Conservation (phyloP, 2,888 invertebrate genomes). For the Tribolium freemani region DNA sequence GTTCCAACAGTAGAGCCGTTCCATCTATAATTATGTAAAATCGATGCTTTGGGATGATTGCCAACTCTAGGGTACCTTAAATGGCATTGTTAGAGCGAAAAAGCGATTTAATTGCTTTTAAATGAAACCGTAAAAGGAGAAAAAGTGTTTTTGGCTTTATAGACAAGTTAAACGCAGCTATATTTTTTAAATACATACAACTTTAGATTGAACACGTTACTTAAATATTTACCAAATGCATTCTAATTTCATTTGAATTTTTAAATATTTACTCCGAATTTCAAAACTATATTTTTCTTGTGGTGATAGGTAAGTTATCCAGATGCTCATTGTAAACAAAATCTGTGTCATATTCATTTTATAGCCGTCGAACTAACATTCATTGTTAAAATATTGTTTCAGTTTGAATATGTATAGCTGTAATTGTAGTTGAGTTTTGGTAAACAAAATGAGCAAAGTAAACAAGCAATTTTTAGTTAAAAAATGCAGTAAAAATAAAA, state of each 20-base stretch:
- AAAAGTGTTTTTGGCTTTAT: neutral
- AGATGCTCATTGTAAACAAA: constrained; percentile 19
- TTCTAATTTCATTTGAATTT: constrained; percentile 39
- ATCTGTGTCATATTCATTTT: constrained; percentile 15
- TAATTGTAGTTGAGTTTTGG: too few relatives aligned
- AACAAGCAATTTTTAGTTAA: too few relatives aligned
- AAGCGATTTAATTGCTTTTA: constrained; percentile 8
- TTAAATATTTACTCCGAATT: constrained; percentile 35
- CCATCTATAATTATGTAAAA: constrained; percentile 1
- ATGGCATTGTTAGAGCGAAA: neutral
- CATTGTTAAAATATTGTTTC: neutral
- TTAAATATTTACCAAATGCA: constrained; percentile 30
- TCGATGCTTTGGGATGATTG: neutral
- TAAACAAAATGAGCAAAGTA: too few relatives aligned
- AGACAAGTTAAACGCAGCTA: neutral
- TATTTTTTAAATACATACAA: constrained; percentile 7
- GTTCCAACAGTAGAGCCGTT: neutral
- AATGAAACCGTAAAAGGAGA: neutral
- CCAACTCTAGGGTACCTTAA: constrained; percentile 1
- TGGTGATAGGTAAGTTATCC: constrained; percentile 32
- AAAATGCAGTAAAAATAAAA: neutral
- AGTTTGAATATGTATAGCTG: too few relatives aligned
- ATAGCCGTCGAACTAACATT: neutral
- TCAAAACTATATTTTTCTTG: constrained; percentile 32
- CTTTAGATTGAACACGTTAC: constrained; percentile 14